Percentiles rank a stretch among this genome's conserved stretches.
phyloP scores from a whole-genome alignment of 2,113 vertebrate genomes.

The Heterotilapia buettikoferi region DNA sequence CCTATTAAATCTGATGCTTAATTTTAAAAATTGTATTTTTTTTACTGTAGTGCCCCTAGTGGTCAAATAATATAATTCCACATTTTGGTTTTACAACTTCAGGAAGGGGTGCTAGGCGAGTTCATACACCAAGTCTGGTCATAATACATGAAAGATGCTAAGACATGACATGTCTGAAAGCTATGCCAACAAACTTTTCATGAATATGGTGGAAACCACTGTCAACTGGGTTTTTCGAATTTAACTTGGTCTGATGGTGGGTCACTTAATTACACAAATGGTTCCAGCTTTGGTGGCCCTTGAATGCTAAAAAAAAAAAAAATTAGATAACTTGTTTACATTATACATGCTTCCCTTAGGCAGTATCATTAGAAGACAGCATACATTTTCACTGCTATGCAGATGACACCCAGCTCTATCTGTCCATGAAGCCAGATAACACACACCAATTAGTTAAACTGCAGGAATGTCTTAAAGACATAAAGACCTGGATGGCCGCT shows the following conservation, averaged over 20 bases:
- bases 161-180: background rate
- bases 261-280: background rate
- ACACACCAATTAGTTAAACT: background rate
- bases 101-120: background rate
- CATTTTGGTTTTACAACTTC: background rate
- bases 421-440: background rate
- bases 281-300: background rate
- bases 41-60: background rate
- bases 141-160: background rate
- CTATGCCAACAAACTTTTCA: background rate
- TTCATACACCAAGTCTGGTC: background rate
- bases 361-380: accelerated
- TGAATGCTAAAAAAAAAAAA: background rate
- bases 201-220: background rate
- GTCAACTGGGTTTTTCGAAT: background rate
- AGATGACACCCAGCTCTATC: background rate
- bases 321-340: background rate
- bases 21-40: accelerated
- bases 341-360: background rate
- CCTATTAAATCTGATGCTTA: background rate
- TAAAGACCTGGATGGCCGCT: background rate
- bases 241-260: background rate
- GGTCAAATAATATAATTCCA: background rate
- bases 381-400: background rate
- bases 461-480: background rate